Percentiles rank a stretch among this genome's conserved stretches.
These are phyloP conservation scores for Bombycilla garrulus DNA, from an alignment of 2,113 vertebrate species.

Conservation along the genomic window DNA sequence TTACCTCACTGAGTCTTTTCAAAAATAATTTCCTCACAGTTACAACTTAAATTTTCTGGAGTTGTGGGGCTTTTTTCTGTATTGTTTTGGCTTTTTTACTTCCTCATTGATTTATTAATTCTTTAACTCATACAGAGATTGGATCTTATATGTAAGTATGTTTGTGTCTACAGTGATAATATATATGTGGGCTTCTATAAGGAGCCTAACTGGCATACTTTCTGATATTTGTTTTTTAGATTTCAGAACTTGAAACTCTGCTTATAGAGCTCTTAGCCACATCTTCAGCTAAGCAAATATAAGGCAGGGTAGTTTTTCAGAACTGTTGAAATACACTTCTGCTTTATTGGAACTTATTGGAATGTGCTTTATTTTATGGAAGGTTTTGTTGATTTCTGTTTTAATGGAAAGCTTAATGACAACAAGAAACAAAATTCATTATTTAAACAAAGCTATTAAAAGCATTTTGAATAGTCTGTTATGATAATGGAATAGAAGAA, in stretches of 20 bases:
- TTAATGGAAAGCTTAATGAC: neutral
- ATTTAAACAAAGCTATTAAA: neutral
- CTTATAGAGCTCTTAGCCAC: neutral
- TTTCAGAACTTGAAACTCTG: neutral
- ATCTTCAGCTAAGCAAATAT: neutral
- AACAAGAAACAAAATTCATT: neutral
- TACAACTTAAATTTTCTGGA: neutral
- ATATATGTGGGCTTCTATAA: neutral
- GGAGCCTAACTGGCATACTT: neutral
- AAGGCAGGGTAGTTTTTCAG: neutral
- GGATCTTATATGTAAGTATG: neutral
- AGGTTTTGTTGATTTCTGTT: neutral
- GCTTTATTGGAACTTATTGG: neutral
- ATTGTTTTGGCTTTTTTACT: neutral
- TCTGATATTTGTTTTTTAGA: neutral
- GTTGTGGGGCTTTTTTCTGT: neutral
- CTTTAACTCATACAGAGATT: neutral
- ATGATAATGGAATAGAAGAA: neutral
- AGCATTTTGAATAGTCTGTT: neutral
- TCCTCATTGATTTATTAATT: neutral
- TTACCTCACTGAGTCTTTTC: neutral
- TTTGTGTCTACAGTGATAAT: neutral
- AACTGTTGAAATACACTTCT: neutral
- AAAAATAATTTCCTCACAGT: neutral
- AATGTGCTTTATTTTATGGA: neutral